Base-by-base conservation (phyloP, 1,140 invertebrate species). In the Pseudomyrmex cubaensis region DNA sequence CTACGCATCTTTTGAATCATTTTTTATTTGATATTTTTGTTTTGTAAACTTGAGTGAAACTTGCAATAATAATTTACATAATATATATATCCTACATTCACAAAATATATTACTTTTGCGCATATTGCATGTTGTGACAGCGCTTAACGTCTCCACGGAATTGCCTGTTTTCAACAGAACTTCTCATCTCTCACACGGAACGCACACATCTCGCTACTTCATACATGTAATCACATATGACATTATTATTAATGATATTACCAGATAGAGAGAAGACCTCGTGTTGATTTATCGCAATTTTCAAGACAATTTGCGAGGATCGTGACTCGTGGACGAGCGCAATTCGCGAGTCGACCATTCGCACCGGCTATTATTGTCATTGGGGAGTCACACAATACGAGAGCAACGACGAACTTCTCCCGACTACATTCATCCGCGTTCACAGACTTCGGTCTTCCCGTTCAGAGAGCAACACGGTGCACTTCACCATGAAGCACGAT, bases 401-500 rank as follows among this genome's bases (percentile, higher is more conserved):
- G 77, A 35, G 72, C 75, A 22, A 86, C 84, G 87, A 87, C 74
- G 62, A 82, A 52, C 75, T 72, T 74, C 75, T 59, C 61, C 59
- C 74, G 83, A 76, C 89, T 91, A 90, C 93, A 93, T 94, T 93
- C 93, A 93, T 91, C 72, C 85, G 84, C 85, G 85, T 84, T 85
- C 74, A 73, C 59, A 90, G 64, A 70, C 54, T 57, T 5, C 17
- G 67, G 85, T 35, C 35, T 35, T 35, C 69, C 82, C 93, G 93
- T 93, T 93, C 90, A 93, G 66, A 57, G 44, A 35, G 35, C 35
- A 46, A 48, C 83, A 63, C 70, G 80, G 82, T 67, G 35, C 35
- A 35, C 35, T 87, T 84, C 89, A 87, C 88, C 91, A 91, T 92
- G 85, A 10, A 12, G 44, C 25, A 92, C 93, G 92, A 93, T 93